Evolutionary conservation across 2,113 vertebrate species (phyloP), one percentile per base, ranked within the genome.

Genomic region (Oreotrochilus melanogaster): DNA sequence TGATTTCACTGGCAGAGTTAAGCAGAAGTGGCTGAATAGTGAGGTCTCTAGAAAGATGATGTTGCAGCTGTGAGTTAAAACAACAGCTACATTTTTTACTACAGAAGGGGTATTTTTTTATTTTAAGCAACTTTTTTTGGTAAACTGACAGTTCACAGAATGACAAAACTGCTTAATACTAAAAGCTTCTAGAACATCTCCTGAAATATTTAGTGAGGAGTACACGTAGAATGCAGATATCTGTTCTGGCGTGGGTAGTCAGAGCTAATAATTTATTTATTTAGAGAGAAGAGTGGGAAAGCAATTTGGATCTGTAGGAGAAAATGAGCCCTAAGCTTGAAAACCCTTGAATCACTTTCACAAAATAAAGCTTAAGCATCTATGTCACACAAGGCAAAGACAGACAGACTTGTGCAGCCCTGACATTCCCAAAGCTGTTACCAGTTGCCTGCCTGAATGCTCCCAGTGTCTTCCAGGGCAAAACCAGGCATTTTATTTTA

Each of bases 241-340:
- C 93, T 93, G 71, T 88, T 95, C 89, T 92, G 82, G 80, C 6
- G 1, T 80, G 88, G 67, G 82, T 90, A 89, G 92, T 88, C 89
- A 86, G 78, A 96, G 83, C 86, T 80, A 79, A 94, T 97, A 3
- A 95, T 96, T 97, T 97, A 96, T 95, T 95, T 96, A 95, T 92
- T 66, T 73, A 74, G 95, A 91, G 75, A 92, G 60, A 79, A 39
- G 47, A 78, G 56, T 90, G 83, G 71, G 79, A 95, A 95, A 92
- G 86, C 75, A 88, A 92, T 93, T 93, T 86, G 56, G 75, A 86
- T 92, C 43, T 7, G 30, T 51, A 84, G 71, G n/a, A 95, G 72
- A 92, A 58, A 88, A 95, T 62, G 43, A 94, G 64, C 70, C 47
- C 88, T 70, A 18, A 47, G 75, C 37, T 88, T 71, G 42, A 88